phyloP scores from a whole-genome alignment of 2,888 invertebrate genomes.

The Mycalesis mineus region DNA sequence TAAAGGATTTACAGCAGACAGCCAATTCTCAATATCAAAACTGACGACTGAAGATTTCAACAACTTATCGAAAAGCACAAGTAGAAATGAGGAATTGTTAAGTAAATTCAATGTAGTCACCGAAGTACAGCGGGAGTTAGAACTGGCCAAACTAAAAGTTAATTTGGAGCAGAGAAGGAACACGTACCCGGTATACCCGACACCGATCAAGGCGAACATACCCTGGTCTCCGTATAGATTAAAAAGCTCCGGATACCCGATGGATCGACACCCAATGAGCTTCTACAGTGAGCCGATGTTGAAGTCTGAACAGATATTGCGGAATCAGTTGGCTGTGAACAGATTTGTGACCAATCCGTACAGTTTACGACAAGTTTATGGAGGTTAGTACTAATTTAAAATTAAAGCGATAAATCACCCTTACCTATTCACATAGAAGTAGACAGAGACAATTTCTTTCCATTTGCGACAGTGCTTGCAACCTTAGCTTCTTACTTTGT shows the following conservation, averaged over 20 bases:
- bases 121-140: constrained; percentile 49
- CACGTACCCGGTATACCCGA: constrained; percentile 62
- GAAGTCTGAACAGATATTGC: constrained; percentile 53
- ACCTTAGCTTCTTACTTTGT: no score
- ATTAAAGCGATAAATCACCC: no score
- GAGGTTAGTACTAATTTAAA: constrained; percentile 46
- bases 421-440: no score
- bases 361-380: constrained; percentile 56
- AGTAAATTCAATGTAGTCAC: constrained; percentile 41
- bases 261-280: constrained; percentile 45
- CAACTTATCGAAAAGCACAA: not conserved
- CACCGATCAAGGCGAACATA: constrained; percentile 52
- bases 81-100: constrained; percentile 19
- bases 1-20: not conserved
- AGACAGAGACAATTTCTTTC: no score
- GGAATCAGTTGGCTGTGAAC: constrained; percentile 56
- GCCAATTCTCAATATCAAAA: not conserved
- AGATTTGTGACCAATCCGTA: constrained; percentile 53
- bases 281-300: constrained; percentile 60
- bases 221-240: constrained; percentile 50
- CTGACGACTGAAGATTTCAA: not conserved
- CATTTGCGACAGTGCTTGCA: no score
- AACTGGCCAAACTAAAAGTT: constrained; percentile 39
- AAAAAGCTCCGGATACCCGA: constrained; percentile 40
- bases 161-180: constrained; percentile 55